Base-by-base conservation (phyloP, 2,888 invertebrate species). In the Byasa hedistus region DNA sequence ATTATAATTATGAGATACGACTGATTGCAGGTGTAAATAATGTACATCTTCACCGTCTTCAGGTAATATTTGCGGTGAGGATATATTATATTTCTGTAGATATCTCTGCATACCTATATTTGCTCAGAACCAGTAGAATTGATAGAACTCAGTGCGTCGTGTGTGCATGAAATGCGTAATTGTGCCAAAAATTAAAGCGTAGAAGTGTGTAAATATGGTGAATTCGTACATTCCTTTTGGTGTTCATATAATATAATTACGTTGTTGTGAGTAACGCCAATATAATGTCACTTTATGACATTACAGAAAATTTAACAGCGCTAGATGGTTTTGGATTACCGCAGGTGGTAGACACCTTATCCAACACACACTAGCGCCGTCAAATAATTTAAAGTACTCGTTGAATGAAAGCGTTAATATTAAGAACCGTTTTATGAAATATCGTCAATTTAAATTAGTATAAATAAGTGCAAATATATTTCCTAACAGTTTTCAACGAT, bases 21-120 rank as follows among this genome's bases (percentile, higher is more conserved):
- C 91, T 91, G 91, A 91, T 86, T 87, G 89, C 89, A 88, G 88
- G 87, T 90, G 91, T 91, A 91, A 80, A 90, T 91, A 91, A 87
- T 77, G 70, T 89, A 89, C 90, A 86, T 79, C 80, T 84, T 89
- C 87, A 87, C 84, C 85, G 80, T 82, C 85, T 84, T 79, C 83
- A 73, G 86, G 86, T 77, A 77, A 82, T 78, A 80, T 79, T 81
- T 80, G 79, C 44, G 82, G 78, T 78, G 83, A 83, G 76, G 80
- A 78, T 81, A 82, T 80, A 77, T 81, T 80, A 72, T 79, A 82
- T 83, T 84, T 85, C 81, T 89, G 86, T 91, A 90, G 90, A 89
- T 89, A 82, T 78, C 70, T 84, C 80, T 83, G 89, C 89, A 91
- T 91, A 88, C 89, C 91, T 91, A 91, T 86, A 90, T 87, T 91